Evolutionary conservation across 2,797 vertebrate species (phyloP).

Genomic region (Centroberyx gerrardi): DNA sequence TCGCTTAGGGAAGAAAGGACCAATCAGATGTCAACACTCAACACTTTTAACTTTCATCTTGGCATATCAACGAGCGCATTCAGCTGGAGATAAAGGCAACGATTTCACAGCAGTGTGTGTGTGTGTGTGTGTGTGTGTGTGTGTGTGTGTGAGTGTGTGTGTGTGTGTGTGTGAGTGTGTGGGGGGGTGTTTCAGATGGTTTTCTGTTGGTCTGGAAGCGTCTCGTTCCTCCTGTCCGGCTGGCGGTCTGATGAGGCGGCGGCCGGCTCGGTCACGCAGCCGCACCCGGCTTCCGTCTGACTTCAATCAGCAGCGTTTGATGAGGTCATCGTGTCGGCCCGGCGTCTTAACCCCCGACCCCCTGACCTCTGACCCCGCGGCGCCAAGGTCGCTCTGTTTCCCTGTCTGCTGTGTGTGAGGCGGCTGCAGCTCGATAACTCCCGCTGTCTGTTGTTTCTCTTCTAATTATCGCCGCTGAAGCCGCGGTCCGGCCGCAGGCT

Average conservation of each 20-base stretch:
- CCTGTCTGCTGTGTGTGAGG: conserved; percentile 14
- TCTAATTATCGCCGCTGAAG: conserved; percentile 13
- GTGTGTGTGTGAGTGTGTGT: conserved; percentile 8
- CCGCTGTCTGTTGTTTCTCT: conserved; percentile 28
- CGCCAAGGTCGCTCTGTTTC: too few species aligned
- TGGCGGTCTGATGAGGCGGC: conserved; percentile 42
- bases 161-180: background rate
- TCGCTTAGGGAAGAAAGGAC: conserved; percentile 31
- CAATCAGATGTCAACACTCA: conserved; percentile 37
- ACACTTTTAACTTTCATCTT: conserved; percentile 44
- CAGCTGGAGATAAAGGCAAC: background rate
- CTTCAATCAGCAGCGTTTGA: conserved; percentile 39
- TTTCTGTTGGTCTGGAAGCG: background rate
- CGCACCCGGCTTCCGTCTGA: conserved; percentile 21
- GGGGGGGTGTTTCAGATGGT: background rate
- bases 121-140: background rate
- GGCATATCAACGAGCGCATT: conserved; percentile 17
- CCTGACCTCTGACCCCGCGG: background rate
- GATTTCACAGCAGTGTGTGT: too few species aligned
- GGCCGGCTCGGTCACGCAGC: conserved; percentile 31
- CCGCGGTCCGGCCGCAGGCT: background rate
- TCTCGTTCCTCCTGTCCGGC: background rate
- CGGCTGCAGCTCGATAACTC: conserved; percentile 15
- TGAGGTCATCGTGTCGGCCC: background rate
- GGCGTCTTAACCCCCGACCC: background rate